Percentiles rank a stretch among this genome's conserved stretches.
Conservation (phyloP, 2,888 invertebrate genomes). For the Axea sp. region DNA sequence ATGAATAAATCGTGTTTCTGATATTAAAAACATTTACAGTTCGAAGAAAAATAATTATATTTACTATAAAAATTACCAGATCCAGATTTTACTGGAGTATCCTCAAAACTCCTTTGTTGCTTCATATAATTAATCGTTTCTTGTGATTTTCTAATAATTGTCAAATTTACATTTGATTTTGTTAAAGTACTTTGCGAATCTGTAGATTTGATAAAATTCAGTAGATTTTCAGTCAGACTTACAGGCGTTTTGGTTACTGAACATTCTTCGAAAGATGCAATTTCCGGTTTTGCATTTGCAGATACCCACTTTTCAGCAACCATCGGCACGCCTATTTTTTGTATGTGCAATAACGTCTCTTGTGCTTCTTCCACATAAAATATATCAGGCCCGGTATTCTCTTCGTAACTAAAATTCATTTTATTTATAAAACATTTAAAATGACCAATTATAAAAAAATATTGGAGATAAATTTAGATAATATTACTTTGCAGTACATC, state of each 20-base stretch:
- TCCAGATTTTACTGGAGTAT: slow-evolving; percentile 79
- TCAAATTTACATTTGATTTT: slow-evolving; percentile 65
- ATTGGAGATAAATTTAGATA: too few species aligned
- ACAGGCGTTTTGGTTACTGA: slow-evolving; percentile 66
- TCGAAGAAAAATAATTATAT: too few species aligned
- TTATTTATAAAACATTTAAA: slow-evolving; percentile 6
- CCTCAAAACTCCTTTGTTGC: slow-evolving; percentile 81
- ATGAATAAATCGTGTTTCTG: too few species aligned
- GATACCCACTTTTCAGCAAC: slow-evolving; percentile 85
- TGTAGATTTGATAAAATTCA: slow-evolving; percentile 75
- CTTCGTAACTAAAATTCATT: slow-evolving; percentile 80
- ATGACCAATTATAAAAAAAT: background rate
- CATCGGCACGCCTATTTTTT: slow-evolving; percentile 87
- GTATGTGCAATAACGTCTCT: slow-evolving; percentile 88
- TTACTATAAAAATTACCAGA: too few species aligned
- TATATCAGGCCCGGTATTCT: slow-evolving; percentile 85
- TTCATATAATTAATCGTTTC: slow-evolving; percentile 81
- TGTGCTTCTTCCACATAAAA: slow-evolving; percentile 95
- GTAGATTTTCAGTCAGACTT: slow-evolving; percentile 78
- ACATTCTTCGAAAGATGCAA: slow-evolving; percentile 76
- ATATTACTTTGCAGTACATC: slow-evolving; percentile 84
- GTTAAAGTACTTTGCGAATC: slow-evolving; percentile 76
- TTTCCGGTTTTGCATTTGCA: slow-evolving; percentile 84
- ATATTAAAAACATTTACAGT: too few species aligned
- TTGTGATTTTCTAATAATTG: slow-evolving; percentile 77